Evolutionary conservation across 2,888 invertebrate species (phyloP).

Genomic region (Eilema depressum): DNA sequence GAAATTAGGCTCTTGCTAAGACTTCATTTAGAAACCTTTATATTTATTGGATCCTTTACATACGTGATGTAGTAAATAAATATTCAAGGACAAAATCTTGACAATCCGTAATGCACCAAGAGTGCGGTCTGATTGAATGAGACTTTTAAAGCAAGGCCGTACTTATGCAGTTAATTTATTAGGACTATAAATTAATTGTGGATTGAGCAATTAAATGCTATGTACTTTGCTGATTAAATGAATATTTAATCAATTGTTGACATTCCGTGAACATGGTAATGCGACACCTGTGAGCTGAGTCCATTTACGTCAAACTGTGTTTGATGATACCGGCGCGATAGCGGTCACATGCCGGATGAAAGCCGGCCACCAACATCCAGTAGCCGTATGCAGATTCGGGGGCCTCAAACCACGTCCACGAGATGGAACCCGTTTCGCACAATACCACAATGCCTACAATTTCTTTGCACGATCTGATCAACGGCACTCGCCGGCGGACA

Average conservation of each 20-base stretch:
- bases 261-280: slow-evolving; percentile 72
- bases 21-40: slow-evolving; percentile 37
- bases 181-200: slow-evolving; percentile 11
- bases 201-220: slow-evolving; percentile 23
- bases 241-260: slow-evolving; percentile 73
- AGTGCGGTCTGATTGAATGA: background rate
- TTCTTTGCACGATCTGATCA: slow-evolving; percentile 76
- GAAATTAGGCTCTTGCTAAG: slow-evolving; percentile 44
- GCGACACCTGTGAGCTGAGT: slow-evolving; percentile 66
- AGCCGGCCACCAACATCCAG: slow-evolving; percentile 65
- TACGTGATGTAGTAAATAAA: background rate
- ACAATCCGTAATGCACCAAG: background rate
- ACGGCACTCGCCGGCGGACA: slow-evolving; percentile 70
- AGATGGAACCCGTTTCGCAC: slow-evolving; percentile 76
- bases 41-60: background rate
- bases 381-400: slow-evolving; percentile 71
- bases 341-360: slow-evolving; percentile 60
- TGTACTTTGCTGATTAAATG: slow-evolving; percentile 59
- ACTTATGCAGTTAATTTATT: slow-evolving; percentile 19
- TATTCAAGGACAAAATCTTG: background rate
- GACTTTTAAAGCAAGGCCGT: slow-evolving; percentile 11
- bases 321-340: slow-evolving; percentile 64
- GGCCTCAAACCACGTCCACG: slow-evolving; percentile 67
- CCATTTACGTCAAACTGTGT: slow-evolving; percentile 68
- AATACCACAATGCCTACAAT: slow-evolving; percentile 74